Evolutionary conservation across 2,113 vertebrate genomes (phyloP).

Genomic region (Xenus cinereus): DNA sequence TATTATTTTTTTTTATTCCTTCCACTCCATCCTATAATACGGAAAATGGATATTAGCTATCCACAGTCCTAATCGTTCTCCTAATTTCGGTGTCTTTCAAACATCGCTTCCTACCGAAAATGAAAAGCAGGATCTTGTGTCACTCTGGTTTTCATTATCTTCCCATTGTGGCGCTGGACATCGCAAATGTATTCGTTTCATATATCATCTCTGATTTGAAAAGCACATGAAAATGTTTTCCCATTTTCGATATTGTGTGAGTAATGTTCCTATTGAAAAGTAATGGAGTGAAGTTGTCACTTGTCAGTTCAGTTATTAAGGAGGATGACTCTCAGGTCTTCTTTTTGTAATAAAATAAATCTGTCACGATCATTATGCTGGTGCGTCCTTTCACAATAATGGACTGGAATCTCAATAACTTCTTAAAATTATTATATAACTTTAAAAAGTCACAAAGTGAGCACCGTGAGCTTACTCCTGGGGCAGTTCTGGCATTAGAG

Average conservation of each 20-base stretch:
- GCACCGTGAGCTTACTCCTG: background rate
- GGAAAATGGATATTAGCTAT: background rate
- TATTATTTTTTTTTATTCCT: background rate
- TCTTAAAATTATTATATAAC: background rate
- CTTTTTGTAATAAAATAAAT: constrained; percentile 79
- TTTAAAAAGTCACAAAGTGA: background rate
- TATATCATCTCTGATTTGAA: constrained; percentile 73
- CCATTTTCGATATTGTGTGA: constrained; percentile 74
- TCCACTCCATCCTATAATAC: background rate
- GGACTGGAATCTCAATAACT: background rate
- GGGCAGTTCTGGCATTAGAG: background rate
- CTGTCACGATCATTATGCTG: constrained; percentile 56
- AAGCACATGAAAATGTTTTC: constrained; percentile 77
- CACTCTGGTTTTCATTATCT: background rate
- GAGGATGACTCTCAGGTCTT: constrained; percentile 75
- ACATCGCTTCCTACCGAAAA: background rate
- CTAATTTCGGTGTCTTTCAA: background rate
- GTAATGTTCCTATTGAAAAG: constrained; percentile 81
- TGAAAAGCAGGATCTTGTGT: background rate
- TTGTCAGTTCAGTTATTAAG: constrained; percentile 81
- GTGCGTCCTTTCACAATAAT: background rate
- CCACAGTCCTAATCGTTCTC: background rate
- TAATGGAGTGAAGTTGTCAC: constrained; percentile 83
- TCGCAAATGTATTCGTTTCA: constrained; percentile 17
- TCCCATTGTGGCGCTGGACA: constrained; percentile 21